Evolutionary conservation across 2,888 invertebrate genomes (phyloP).

Genomic region (Myopa testacea): DNA sequence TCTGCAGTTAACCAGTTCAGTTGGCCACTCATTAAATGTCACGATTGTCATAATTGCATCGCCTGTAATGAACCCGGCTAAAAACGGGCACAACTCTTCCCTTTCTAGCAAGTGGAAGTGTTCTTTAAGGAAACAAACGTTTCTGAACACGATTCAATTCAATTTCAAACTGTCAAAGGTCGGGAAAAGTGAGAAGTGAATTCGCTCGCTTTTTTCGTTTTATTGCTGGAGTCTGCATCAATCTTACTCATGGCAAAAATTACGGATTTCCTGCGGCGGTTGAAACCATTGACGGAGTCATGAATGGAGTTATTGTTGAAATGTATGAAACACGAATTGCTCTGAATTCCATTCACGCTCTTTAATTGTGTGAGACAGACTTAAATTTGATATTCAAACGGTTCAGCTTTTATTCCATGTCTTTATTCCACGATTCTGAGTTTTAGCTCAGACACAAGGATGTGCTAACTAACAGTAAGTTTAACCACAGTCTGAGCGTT

Average conservation of each 20-base stretch:
- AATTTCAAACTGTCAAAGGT: too few species aligned
- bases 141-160: too few species aligned
- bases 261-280: too few species aligned
- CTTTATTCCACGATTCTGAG: neutral
- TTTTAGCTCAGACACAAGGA: neutral
- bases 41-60: neutral
- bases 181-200: too few species aligned
- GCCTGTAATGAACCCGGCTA: too few species aligned
- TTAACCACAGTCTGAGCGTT: slow-evolving; percentile 7
- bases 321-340: neutral
- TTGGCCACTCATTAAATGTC: neutral
- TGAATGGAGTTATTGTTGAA: slow-evolving; percentile 23
- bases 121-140: too few species aligned
- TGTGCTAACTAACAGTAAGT: neutral
- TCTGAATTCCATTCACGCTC: slow-evolving; percentile 10
- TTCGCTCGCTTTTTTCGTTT: neutral
- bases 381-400: slow-evolving; percentile 15
- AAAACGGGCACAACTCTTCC: too few species aligned
- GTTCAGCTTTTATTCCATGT: neutral
- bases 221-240: neutral
- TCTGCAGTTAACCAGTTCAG: neutral
- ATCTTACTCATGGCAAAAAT: too few species aligned
- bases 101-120: too few species aligned
- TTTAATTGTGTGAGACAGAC: neutral
- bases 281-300: neutral